phyloP scores from a whole-genome alignment of 1,140 invertebrate genomes.

The Dinoponera quadriceps region DNA sequence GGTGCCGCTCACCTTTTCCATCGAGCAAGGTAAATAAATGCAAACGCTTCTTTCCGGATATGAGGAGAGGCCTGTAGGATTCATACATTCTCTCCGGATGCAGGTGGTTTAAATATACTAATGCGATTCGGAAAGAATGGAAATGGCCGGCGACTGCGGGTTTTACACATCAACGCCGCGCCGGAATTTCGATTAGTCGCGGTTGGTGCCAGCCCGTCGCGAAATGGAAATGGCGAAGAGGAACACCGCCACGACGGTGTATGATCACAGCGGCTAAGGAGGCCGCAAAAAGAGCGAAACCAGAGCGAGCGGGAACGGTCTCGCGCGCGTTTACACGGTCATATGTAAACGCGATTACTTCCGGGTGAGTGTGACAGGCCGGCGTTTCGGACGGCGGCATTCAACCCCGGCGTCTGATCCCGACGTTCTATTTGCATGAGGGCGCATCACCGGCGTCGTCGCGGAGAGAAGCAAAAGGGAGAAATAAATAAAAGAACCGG shows the following conservation, averaged over 20 bases:
- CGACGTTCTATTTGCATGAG: constrained; percentile 71
- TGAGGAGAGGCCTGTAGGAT: background rate
- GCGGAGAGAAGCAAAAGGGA: constrained; percentile 26
- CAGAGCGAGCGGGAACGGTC: constrained; percentile 1
- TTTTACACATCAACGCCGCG: constrained; percentile 38
- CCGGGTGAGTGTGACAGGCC: constrained; percentile 67
- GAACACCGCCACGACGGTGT: background rate
- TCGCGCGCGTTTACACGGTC: constrained; percentile 49
- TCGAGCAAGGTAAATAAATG: background rate
- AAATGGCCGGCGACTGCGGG: constrained; percentile 13
- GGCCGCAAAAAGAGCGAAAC: constrained; percentile 11
- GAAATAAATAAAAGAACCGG: background rate
- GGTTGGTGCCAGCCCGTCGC: constrained; percentile 41
- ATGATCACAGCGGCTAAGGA: constrained; percentile 15
- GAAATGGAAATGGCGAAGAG: constrained; percentile 30
- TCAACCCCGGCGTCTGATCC: constrained; percentile 68
- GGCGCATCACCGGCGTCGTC: constrained; percentile 34
- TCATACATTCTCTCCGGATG: constrained; percentile 20
- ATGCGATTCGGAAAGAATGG: constrained; percentile 54
- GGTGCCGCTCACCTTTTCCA: background rate
- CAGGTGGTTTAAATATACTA: constrained; percentile 50
- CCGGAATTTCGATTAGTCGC: constrained; percentile 58
- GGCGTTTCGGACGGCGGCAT: constrained; percentile 63
- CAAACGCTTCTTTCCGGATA: constrained; percentile 12
- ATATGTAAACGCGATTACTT: constrained; percentile 41